Percentiles rank a stretch among this genome's conserved stretches.
Conservation (phyloP, 2,888 invertebrate genomes). For the Drosophila pseudotalamancana region DNA sequence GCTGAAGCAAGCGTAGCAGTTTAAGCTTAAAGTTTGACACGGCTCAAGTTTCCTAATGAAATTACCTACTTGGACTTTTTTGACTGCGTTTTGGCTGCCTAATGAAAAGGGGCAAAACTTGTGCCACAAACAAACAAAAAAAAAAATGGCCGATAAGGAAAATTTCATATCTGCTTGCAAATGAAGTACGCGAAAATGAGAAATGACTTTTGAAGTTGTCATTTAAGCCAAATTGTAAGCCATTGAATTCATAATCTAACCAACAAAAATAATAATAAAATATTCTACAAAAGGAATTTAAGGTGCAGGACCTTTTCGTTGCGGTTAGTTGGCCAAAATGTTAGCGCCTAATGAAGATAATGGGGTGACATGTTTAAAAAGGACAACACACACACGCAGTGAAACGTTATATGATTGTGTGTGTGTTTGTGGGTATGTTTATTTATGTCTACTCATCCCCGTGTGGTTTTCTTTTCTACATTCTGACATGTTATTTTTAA, state of each 20-base stretch:
- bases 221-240: constrained; percentile 45
- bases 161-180: constrained; percentile 68
- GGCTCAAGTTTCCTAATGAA: constrained; percentile 80
- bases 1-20: constrained; percentile 26
- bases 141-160: constrained; percentile 54
- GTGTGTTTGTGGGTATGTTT: not conserved
- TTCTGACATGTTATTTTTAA: constrained; percentile 76
- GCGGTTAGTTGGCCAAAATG: constrained; percentile 29
- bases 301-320: constrained; percentile 29
- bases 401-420: not conserved
- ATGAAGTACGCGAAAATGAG: constrained; percentile 79
- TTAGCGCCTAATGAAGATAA: constrained; percentile 79
- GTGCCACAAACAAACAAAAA: constrained; percentile 24
- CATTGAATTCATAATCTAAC: constrained; percentile 45
- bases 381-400: constrained; percentile 8
- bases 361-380: constrained; percentile 65
- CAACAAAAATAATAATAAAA: constrained; percentile 45
- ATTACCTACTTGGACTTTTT: constrained; percentile 73
- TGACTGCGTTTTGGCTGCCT: constrained; percentile 38
- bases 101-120: constrained; percentile 66
- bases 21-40: constrained; percentile 79
- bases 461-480: constrained; percentile 41
- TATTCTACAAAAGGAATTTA: constrained; percentile 14
- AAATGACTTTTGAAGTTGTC: constrained; percentile 79
- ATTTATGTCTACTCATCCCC: constrained; percentile 56